Evolutionary conservation across 2,888 invertebrate genomes (phyloP), one percentile per base, ranked within the genome.

Genomic region (Dinocampus coccinellae): DNA sequence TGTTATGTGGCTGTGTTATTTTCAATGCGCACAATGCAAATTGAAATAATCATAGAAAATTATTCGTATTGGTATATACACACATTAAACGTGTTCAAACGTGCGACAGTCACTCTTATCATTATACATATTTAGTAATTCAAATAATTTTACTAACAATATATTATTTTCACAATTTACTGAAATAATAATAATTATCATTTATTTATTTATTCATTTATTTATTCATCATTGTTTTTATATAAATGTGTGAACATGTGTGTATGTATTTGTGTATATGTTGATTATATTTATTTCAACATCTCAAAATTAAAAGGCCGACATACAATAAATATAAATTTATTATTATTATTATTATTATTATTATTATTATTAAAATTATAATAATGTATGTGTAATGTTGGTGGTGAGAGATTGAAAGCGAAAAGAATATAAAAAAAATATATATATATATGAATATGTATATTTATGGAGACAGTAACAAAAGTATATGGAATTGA

Each of bases 391-490:
- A n/a, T n/a, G n/a, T n/a, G n/a, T n/a, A n/a, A n/a, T n/a, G n/a
- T n/a, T n/a, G n/a, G n/a, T n/a, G 22, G 16, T 11, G 47, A 52
- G 47, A 42, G 22, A 26, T 64, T 64, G 10, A 26, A 61, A 61
- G n/a, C n/a, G n/a, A 26, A 66, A 66, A 70, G 29, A 42, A 9
- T 13, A 2, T 26, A 11, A 29, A 29, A 29, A 4, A 36, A n/a
- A 52, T 1, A 6, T 13, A 26, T 11, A 24, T 11, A 47, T 24
- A 22, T n/a, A 52, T 24, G 33, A 52, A 62, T 33, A n/a, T 22
- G 2, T 26, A n/a, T n/a, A n/a, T n/a, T n/a, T n/a, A n/a, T n/a
- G n/a, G n/a, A n/a, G n/a, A n/a, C n/a, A n/a, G 47, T 61, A n/a
- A 39, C 36, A 3, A 36, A 39, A 13, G n/a, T 36, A 39, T n/a